Percentiles rank a stretch among this genome's conserved stretches.
These are phyloP conservation scores for Cybosia mesomella DNA, from an alignment of 2,888 invertebrate genomes.

Conservation along the genomic window DNA sequence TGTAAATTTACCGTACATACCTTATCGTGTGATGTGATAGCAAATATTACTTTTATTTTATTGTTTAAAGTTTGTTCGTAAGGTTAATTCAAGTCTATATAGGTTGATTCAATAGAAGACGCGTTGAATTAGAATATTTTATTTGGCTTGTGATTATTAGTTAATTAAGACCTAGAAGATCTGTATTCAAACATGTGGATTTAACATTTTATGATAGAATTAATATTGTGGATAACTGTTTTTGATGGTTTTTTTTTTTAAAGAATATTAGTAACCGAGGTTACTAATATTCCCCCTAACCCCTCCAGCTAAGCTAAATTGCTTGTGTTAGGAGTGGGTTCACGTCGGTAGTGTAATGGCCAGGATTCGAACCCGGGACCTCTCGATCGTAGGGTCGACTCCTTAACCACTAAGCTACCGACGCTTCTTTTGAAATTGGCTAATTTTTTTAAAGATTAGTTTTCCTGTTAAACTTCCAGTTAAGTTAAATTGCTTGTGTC, in stretches of 20 bases:
- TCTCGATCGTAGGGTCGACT: no score
- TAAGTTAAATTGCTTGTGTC: no score
- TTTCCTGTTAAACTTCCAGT: no score
- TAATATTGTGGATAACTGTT: not conserved
- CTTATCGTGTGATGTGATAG: constrained; percentile 50
- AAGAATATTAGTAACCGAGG: no score
- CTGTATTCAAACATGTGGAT: not conserved
- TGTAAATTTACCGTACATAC: constrained; percentile 65
- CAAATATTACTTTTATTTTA: constrained; percentile 54
- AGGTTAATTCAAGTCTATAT: constrained; percentile 9
- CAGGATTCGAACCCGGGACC: no score
- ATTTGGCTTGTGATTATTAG: constrained; percentile 11
- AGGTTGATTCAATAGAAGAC: constrained; percentile 15
- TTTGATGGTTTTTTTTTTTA: not conserved
- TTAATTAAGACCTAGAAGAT: not conserved
- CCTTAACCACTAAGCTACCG: no score
- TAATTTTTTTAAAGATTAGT: no score
- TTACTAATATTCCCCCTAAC: no score
- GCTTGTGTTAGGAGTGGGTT: no score
- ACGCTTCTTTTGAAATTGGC: no score
- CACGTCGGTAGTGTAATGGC: no score
- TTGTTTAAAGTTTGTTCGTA: constrained; percentile 25
- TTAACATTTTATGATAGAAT: not conserved
- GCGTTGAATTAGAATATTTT: constrained; percentile 22
- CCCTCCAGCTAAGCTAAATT: no score